Evolutionary conservation across 2,888 invertebrate species (phyloP), one percentile per base, ranked within the genome.

Genomic region (Bellardia bayeri): DNA sequence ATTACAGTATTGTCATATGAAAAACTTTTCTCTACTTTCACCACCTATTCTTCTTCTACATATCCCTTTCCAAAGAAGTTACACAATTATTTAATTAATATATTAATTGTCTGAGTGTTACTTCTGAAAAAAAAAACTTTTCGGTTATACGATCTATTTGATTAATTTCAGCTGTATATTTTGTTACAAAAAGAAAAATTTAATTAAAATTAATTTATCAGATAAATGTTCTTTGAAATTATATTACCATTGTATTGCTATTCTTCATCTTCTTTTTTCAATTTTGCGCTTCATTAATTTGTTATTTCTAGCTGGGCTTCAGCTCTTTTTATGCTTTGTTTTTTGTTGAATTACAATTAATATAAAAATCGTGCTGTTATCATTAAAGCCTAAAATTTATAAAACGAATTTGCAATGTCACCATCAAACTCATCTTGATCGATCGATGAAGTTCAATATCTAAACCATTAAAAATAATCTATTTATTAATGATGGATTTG

Each of bases 211-310:
- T 61, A 75, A 83, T 83, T 83, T 80, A 86, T 42, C 42, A 40
- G 51, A 81, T 83, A 83, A 83, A 75, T 86, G 51, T 74, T 72
- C n/a, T 82, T 74, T 66, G 11, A 56, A 81, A 51, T 82, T 74
- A 49, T 45, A 63, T 86, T 42, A 51, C 42, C 16, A 74, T 81
- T 76, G 56, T 71, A n/a, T 61, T 61, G 13, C 1, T 33, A 30
- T 82, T 11, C 8, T 49, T 68, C 0, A 45, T 56, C 33, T 49
- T 40, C 37, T 58, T 82, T 68, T 7, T 51, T 80, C 64, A 33
- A 64, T 58, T 82, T 68, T 37, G 45, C 14, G 82, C 54, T 74
- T 82, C 49, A 74, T 74, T 83, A 42, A 45, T 56, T 40, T 79
- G 49, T 69, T 79, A 49, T 78, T 56, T 78, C 8, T 30, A 45